Evolutionary conservation across 2,888 invertebrate genomes (phyloP).

Genomic region (Hypolimnas misippus): DNA sequence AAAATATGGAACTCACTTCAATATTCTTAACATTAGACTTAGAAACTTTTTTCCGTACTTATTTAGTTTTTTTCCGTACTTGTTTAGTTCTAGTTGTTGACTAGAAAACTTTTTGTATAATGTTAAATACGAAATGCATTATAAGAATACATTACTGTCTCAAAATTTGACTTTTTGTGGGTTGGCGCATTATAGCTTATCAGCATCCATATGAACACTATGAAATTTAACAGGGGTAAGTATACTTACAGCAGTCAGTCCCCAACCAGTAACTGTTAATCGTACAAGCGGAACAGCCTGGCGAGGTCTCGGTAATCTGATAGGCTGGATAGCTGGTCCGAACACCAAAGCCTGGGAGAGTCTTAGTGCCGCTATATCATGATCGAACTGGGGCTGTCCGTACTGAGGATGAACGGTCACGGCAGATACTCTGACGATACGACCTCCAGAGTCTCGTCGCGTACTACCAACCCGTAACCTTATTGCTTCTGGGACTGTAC

Average conservation of each 20-base stretch:
- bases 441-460: slow-evolving; percentile 73
- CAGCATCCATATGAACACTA: too few species aligned
- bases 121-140: too few species aligned
- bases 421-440: slow-evolving; percentile 66
- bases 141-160: too few species aligned
- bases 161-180: too few species aligned
- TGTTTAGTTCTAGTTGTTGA: too few species aligned
- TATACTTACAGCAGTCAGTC: slow-evolving; percentile 75
- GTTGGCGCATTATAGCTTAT: too few species aligned
- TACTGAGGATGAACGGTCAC: slow-evolving; percentile 71
- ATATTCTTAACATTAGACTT: too few species aligned
- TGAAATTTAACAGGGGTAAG: too few species aligned
- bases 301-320: slow-evolving; percentile 63
- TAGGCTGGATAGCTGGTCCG: slow-evolving; percentile 58
- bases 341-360: slow-evolving; percentile 66
- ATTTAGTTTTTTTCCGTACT: too few species aligned
- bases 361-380: slow-evolving; percentile 72
- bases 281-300: slow-evolving; percentile 70
- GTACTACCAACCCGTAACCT: slow-evolving; percentile 76
- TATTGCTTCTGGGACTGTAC: slow-evolving; percentile 47
- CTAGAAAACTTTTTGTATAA: too few species aligned
- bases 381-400: slow-evolving; percentile 72
- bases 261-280: slow-evolving; percentile 79
- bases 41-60: too few species aligned
- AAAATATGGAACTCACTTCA: too few species aligned